Evolutionary conservation across 2,797 vertebrate genomes (phyloP).

Genomic region (Sylvia borin): DNA sequence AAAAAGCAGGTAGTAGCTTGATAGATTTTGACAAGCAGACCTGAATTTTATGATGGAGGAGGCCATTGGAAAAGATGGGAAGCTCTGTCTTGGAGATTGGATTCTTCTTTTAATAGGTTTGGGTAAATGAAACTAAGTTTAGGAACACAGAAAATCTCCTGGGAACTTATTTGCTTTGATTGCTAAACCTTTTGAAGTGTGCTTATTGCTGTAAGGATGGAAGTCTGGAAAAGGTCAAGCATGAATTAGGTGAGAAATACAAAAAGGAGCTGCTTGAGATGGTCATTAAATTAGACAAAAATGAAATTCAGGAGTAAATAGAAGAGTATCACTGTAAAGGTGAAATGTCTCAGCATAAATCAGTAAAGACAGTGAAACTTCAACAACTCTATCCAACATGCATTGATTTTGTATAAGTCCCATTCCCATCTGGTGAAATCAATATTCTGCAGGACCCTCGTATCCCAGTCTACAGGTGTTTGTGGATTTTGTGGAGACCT

Average conservation of each 20-base stretch:
- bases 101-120: not conserved
- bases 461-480: not conserved
- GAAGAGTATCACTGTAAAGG: slow-evolving; percentile 34
- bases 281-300: slow-evolving; percentile 60
- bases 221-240: slow-evolving; percentile 60
- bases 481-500: not conserved
- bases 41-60: not conserved
- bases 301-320: slow-evolving; percentile 41
- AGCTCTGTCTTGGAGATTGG: not conserved
- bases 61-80: not conserved
- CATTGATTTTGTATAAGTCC: slow-evolving; percentile 17
- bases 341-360: slow-evolving; percentile 34
- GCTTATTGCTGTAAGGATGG: slow-evolving; percentile 34
- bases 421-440: not conserved
- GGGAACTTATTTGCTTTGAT: slow-evolving; percentile 50
- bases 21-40: not conserved
- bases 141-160: not conserved
- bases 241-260: slow-evolving; percentile 46
- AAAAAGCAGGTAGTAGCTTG: not conserved
- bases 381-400: not conserved
- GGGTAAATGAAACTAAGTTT: slow-evolving; percentile 7
- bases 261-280: slow-evolving; percentile 49
- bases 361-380: not conserved
- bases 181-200: slow-evolving; percentile 34
- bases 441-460: not conserved